These are phyloP conservation scores for Mandrillus leucophaeus DNA, from an alignment of 2,113 vertebrate genomes.

Conservation along the genomic window DNA sequence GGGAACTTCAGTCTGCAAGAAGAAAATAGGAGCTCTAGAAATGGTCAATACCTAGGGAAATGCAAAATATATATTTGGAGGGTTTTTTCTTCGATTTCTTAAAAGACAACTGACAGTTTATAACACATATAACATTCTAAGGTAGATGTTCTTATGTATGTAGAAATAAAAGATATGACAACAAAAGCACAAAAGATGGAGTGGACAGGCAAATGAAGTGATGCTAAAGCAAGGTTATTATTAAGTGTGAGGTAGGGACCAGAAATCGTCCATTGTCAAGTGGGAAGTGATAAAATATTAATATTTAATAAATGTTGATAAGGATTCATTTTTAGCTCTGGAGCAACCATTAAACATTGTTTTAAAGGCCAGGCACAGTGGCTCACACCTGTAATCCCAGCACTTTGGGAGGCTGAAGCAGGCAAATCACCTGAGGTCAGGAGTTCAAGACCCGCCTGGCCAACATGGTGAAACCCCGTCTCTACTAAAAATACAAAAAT, in stretches of 20 bases:
- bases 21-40: not conserved
- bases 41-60: not conserved
- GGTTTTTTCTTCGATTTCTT: not conserved
- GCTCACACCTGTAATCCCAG: too few relatives aligned
- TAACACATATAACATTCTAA: not conserved
- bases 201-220: not conserved
- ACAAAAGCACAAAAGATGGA: not conserved
- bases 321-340: not conserved
- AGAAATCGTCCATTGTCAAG: not conserved
- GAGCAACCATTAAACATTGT: not conserved
- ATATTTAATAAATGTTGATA: not conserved
- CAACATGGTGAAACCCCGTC: too few relatives aligned
- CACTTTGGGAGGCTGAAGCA: too few relatives aligned
- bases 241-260: not conserved
- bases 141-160: not conserved
- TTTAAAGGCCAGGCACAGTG: too few relatives aligned
- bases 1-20: not conserved
- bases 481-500: too few relatives aligned
- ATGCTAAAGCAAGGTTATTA: not conserved
- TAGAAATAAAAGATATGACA: not conserved
- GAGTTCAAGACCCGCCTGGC: too few relatives aligned
- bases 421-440: too few relatives aligned
- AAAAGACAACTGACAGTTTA: not conserved
- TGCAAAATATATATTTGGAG: not conserved
- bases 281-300: not conserved